Conservation (phyloP, 2,797 vertebrate species). For the Eurystomus glaucurus region DNA sequence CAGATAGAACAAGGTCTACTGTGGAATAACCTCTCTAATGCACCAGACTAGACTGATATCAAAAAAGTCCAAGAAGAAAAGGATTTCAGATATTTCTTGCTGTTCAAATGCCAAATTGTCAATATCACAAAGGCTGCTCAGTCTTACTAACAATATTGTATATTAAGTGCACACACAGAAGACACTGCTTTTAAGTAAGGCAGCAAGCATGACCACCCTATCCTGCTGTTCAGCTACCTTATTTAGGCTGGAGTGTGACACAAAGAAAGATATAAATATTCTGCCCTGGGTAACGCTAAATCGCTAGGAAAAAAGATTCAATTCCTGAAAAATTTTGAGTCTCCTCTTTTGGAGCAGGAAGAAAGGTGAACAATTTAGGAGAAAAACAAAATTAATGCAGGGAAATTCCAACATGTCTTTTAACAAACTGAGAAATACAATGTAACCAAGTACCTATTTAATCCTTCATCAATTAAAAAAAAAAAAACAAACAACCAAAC, state of each 20-base stretch:
- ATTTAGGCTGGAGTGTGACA: neutral
- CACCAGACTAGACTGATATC: neutral
- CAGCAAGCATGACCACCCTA: neutral
- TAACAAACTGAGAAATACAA: neutral
- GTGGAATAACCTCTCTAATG: conserved; percentile 38
- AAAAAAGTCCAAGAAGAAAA: neutral
- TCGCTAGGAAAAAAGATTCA: neutral
- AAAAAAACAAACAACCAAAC: neutral
- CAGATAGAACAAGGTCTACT: neutral
- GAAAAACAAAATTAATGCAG: neutral
- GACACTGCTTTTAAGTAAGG: neutral
- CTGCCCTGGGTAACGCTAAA: neutral
- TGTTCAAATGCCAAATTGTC: neutral
- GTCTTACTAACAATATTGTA: neutral
- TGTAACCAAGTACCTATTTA: neutral
- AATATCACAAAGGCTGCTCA: neutral
- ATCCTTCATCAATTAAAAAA: neutral
- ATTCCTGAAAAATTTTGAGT: neutral
- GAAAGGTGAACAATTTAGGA: neutral
- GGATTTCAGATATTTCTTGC: neutral
- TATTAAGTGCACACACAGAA: neutral
- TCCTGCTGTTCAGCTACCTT: neutral
- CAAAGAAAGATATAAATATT: neutral
- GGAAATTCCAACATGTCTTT: neutral
- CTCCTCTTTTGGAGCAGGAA: neutral